A percentile compares a stretch with the other conserved stretches of the same genome.
These are phyloP conservation scores for Nomada fabriciana DNA, from an alignment of 2,888 invertebrate species.

Conservation along the genomic window DNA sequence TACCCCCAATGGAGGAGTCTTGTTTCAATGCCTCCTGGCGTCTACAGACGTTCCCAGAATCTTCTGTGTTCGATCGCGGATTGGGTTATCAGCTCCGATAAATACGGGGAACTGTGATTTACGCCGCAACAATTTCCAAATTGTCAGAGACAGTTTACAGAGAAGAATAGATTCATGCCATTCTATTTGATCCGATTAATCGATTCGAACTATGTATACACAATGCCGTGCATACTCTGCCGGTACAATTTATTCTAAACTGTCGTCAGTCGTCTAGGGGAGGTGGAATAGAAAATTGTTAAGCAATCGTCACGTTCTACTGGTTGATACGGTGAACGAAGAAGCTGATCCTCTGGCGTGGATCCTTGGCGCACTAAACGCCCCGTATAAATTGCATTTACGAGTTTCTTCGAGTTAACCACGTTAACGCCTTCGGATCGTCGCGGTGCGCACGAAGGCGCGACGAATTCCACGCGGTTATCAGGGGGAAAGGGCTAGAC, in stretches of 20 bases:
- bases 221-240: no score
- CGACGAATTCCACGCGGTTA: slow-evolving; percentile 4
- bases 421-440: slow-evolving; percentile 38
- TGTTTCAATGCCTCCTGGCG: not conserved
- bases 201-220: no score
- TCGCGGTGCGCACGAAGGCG: not conserved
- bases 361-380: slow-evolving; percentile 16
- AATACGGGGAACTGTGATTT: no score
- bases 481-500: not conserved
- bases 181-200: no score
- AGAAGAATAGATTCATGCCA: no score
- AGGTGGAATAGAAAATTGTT: no score
- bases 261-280: no score
- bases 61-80: not conserved
- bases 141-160: no score
- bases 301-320: not conserved
- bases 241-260: no score
- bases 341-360: slow-evolving; percentile 23
- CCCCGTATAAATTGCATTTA: slow-evolving; percentile 45
- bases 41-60: not conserved
- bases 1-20: not conserved
- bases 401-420: slow-evolving; percentile 56
- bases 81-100: not conserved
- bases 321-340: not conserved
- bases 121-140: no score